These are phyloP conservation scores for Linnaemya vulpina DNA, from an alignment of 2,888 invertebrate species.

Conservation along the genomic window DNA sequence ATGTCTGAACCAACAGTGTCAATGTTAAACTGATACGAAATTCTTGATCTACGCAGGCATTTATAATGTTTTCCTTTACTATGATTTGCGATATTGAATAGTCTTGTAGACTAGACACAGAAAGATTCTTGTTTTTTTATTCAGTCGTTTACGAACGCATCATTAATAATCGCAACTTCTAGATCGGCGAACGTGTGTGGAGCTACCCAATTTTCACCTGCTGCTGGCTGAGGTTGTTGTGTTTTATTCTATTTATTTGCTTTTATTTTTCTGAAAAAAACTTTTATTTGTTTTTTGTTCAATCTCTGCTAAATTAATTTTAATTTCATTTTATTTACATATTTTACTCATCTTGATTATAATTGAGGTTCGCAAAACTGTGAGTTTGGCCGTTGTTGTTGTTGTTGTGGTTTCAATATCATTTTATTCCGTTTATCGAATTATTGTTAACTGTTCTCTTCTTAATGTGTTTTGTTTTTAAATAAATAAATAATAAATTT, in stretches of 20 bases:
- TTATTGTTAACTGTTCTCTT: neutral
- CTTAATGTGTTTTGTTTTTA: neutral
- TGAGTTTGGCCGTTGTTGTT: neutral
- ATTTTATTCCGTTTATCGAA: neutral
- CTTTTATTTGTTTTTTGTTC: constrained; percentile 14
- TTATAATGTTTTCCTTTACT: constrained; percentile 77
- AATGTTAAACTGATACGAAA: constrained; percentile 81
- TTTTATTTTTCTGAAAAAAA: constrained; percentile 7
- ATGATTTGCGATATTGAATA: constrained; percentile 34
- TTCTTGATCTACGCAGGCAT: constrained; percentile 79
- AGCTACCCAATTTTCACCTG: constrained; percentile 16
- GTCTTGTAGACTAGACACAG: constrained; percentile 53
- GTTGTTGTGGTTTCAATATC: neutral
- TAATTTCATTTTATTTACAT: constrained; percentile 34
- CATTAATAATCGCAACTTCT: constrained; percentile 54
- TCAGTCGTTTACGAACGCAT: constrained; percentile 53
- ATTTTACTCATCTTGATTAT: constrained; percentile 35
- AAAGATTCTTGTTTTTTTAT: constrained; percentile 52
- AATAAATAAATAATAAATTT: neutral
- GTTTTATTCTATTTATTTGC: constrained; percentile 12
- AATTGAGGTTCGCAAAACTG: neutral
- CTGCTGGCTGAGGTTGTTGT: neutral
- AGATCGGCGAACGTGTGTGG: constrained; percentile 2
- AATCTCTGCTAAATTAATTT: constrained; percentile 48
- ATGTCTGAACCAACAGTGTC: constrained; percentile 79